Conservation (phyloP, 2,113 vertebrate genomes). For the Cyrtonyx montezumae region DNA sequence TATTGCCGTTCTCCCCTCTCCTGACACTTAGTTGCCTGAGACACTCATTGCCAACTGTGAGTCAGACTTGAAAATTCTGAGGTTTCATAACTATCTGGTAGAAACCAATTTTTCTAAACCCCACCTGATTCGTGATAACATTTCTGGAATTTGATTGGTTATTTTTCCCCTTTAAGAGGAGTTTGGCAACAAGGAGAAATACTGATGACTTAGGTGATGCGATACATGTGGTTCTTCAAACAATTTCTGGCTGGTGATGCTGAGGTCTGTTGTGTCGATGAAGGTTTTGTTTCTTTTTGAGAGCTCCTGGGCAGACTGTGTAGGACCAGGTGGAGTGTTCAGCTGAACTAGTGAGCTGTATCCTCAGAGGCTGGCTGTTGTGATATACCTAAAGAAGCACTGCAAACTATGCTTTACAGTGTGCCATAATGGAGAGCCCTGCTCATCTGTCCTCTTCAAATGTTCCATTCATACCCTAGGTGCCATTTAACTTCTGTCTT, state of each 20-base stretch:
- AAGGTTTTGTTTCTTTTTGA: neutral
- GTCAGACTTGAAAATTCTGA: neutral
- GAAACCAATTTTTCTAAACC: neutral
- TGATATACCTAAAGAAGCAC: constrained; percentile 42
- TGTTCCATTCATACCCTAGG: neutral
- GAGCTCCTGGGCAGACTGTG: constrained; percentile 27
- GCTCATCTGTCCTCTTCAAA: neutral
- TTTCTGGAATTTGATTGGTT: neutral
- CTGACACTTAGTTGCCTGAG: neutral
- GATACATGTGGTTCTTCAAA: neutral
- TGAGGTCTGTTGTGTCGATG: neutral
- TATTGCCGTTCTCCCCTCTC: neutral
- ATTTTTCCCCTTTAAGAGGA: neutral
- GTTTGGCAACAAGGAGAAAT: neutral
- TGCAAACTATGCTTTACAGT: neutral
- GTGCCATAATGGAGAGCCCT: neutral
- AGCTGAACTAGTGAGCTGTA: neutral
- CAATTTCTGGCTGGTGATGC: neutral
- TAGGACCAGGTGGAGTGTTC: constrained; percentile 46
- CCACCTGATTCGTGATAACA: neutral
- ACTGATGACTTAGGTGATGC: neutral
- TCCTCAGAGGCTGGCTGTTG: neutral
- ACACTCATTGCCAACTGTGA: neutral
- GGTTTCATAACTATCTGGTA: neutral
- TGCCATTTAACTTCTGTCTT: neutral